Base-by-base conservation (phyloP, 2,113 vertebrate species). In the Catharus bicknelli region DNA sequence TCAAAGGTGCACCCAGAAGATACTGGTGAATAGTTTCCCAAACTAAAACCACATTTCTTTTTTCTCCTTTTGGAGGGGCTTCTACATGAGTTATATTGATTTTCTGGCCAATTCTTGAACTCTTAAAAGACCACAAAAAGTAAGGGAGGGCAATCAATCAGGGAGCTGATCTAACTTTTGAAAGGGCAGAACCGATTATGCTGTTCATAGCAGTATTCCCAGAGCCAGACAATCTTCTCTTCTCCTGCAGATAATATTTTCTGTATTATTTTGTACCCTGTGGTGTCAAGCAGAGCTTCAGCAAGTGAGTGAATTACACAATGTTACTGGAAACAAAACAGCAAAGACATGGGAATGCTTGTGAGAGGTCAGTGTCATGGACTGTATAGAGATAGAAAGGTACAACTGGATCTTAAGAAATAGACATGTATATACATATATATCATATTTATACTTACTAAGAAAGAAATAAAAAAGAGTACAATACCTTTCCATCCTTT, bases 1-100 rank as follows among this genome's bases (percentile, higher is more conserved):
- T 96, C 82, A 96, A 91, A 97, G 93, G 88, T 80, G 73, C 84
- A 80, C 87, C 86, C 94, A 94, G 88, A 90, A 90, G 93, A 92
- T 91, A 51, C 43, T 64, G 67, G 86, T 95, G 94, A 96, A 97
- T 96, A 94, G 87, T 88, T 94, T 95, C 79, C 84, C 73, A 87
- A 92, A 91, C 51, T 86, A 68, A 95, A 94, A 83, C 90, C 66
- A 55, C 30, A 6, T 90, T 93, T 86, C 58, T 83, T 86, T 85
- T 63, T 43, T 82, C 42, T 83, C 55, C 53, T 82, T 83, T 68
- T 85, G 73, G 83, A 93, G 32, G 86, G 73, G 32, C 51, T 95
- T 91, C 55, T 85, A 34, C 61, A 75, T 61, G 83, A 81, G 79
- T 73, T 94, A 79, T 63, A 95, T 95, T 96, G 95, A 96, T 96